Percentiles rank a stretch among this genome's conserved stretches.
Evolutionary conservation across 2,113 vertebrate genomes (phyloP).

Genomic region (Brachionichthys hirsutus): DNA sequence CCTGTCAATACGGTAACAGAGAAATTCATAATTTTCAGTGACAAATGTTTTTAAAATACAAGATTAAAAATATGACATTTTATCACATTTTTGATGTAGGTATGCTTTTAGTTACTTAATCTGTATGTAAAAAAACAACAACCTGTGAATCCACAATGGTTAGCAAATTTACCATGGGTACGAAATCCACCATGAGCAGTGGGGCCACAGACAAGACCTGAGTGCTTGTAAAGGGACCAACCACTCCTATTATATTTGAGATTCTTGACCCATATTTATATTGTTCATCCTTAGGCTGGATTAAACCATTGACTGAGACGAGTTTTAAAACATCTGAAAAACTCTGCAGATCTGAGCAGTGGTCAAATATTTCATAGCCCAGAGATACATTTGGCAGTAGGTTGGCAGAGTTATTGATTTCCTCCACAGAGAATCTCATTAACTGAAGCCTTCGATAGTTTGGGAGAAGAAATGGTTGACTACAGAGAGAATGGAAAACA

Average conservation of each 20-base stretch:
- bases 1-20: conserved; percentile 62
- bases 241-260: conserved; percentile 58
- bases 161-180: conserved; percentile 78
- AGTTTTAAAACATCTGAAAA: conserved; percentile 64
- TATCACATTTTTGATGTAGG: no score
- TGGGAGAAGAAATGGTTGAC: conserved; percentile 52
- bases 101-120: no score
- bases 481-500: conserved; percentile 32
- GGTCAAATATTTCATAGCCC: conserved; percentile 82
- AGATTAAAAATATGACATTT: no score
- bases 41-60: background rate
- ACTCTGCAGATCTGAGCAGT: conserved; percentile 72
- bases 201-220: conserved; percentile 62
- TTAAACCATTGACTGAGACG: conserved; percentile 55
- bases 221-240: conserved; percentile 72
- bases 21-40: background rate
- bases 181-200: conserved; percentile 74
- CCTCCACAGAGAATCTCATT: conserved; percentile 81
- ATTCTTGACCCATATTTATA: background rate
- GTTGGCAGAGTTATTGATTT: conserved; percentile 84
- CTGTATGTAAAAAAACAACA: no score
- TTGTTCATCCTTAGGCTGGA: conserved; percentile 27
- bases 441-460: conserved; percentile 79
- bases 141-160: no score
- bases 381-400: conserved; percentile 83